Conservation (phyloP, 2,113 vertebrate genomes). For the Amia ocellicauda region DNA sequence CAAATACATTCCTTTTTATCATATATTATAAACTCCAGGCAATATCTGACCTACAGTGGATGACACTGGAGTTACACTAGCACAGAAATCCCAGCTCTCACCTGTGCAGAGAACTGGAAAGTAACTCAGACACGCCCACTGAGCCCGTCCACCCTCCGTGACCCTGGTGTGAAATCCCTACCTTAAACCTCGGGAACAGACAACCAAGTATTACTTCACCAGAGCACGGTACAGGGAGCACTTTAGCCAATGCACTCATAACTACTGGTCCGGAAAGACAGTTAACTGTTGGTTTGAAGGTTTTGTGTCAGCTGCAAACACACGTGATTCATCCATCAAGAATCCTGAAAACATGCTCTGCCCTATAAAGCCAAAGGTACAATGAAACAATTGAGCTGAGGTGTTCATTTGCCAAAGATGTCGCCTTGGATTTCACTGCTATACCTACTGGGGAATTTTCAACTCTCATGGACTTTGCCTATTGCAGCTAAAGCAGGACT, state of each 20-base stretch:
- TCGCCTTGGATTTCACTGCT: slow-evolving; percentile 36
- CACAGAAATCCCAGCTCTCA: no score
- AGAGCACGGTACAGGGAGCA: not conserved
- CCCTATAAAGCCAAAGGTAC: slow-evolving; percentile 41
- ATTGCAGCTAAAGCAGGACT: slow-evolving; percentile 22
- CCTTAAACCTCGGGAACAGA: slow-evolving; percentile 8
- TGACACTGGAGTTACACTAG: no score
- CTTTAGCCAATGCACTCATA: slow-evolving; percentile 16
- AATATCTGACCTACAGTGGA: no score
- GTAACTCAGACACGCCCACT: no score
- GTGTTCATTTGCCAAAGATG: slow-evolving; percentile 34
- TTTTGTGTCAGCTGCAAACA: slow-evolving; percentile 24
- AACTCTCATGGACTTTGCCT: slow-evolving; percentile 37
- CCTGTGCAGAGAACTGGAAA: no score
- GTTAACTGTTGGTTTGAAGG: slow-evolving; percentile 26
- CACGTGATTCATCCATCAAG: not conserved
- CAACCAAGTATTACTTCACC: slow-evolving; percentile 40
- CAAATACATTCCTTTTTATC: no score
- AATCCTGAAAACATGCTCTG: slow-evolving; percentile 21
- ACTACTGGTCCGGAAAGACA: slow-evolving; percentile 38
- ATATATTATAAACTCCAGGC: no score
- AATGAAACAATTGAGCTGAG: slow-evolving; percentile 12
- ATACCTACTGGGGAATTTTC: slow-evolving; percentile 35
- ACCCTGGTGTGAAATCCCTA: not conserved
- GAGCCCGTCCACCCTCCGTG: no score